Evolutionary conservation across 2,113 vertebrate genomes (phyloP).

Genomic region (Hydropotes inermis): DNA sequence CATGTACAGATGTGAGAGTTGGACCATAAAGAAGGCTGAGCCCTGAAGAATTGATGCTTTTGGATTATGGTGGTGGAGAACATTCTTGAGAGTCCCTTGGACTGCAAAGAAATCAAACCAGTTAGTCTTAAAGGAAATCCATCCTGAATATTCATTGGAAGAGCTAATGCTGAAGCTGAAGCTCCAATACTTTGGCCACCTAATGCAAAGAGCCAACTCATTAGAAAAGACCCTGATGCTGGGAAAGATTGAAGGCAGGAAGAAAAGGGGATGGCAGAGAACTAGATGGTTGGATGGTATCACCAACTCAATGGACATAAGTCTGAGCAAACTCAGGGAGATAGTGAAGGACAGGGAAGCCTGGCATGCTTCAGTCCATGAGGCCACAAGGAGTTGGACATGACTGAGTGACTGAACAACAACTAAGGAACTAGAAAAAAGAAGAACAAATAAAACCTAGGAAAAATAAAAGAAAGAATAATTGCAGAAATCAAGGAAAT

Average conservation of each 20-base stretch:
- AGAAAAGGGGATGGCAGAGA: neutral
- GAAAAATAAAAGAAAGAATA: neutral
- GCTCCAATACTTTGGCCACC: neutral
- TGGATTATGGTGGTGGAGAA: neutral
- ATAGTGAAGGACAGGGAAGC: neutral
- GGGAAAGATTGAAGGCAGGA: neutral
- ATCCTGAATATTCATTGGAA: neutral
- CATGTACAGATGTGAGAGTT: neutral
- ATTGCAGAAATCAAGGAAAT: neutral
- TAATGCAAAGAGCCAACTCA: neutral
- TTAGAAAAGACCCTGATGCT: neutral
- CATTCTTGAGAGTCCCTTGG: neutral
- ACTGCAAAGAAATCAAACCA: neutral
- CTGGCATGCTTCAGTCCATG: neutral
- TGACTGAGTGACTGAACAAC: neutral
- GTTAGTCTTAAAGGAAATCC: neutral
- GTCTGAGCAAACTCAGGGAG: neutral
- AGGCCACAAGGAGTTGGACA: neutral
- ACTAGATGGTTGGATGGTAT: neutral
- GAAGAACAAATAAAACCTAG: neutral
- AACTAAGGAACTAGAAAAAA: neutral
- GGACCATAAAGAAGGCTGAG: neutral
- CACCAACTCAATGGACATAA: neutral
- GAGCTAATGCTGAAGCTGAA: neutral
- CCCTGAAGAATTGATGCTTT: accelerated